phyloP scores from a whole-genome alignment of 2,888 invertebrate genomes.

The Allygus modestus region DNA sequence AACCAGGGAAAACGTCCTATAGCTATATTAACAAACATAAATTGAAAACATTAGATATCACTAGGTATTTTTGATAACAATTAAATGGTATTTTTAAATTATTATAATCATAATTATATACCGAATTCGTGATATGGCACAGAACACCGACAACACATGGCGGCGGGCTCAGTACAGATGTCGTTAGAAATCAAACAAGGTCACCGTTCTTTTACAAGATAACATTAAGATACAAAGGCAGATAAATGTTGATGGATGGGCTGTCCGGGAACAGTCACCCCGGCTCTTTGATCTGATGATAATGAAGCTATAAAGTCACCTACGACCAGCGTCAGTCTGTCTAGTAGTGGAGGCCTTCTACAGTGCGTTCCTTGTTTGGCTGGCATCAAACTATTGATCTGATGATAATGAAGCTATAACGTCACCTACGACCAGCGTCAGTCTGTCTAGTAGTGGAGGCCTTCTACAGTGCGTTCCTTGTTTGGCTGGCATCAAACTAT shows the following conservation, averaged over 20 bases:
- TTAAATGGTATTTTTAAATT: no score
- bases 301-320: conserved; percentile 40
- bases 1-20: no score
- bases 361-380: not conserved
- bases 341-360: not conserved
- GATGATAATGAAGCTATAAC: conserved; percentile 47
- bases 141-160: no score
- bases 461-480: not conserved
- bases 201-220: conserved; percentile 7
- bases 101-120: no score
- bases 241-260: conserved; percentile 47
- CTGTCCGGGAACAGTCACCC: not conserved
- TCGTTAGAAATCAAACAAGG: conserved; percentile 38
- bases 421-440: conserved; percentile 14
- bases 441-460: not conserved
- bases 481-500: not conserved
- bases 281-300: conserved; percentile 43
- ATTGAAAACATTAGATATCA: no score
- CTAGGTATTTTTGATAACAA: no score
- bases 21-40: no score
- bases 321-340: conserved; percentile 5
- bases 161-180: conserved; percentile 2
- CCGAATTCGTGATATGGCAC: no score
- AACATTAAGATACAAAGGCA: conserved; percentile 48
- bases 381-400: conserved; percentile 33